A percentile compares a stretch with the other conserved stretches of the same genome.
phyloP scores from a whole-genome alignment of 2,113 vertebrate genomes.

The Tricholaema leucomelas region DNA sequence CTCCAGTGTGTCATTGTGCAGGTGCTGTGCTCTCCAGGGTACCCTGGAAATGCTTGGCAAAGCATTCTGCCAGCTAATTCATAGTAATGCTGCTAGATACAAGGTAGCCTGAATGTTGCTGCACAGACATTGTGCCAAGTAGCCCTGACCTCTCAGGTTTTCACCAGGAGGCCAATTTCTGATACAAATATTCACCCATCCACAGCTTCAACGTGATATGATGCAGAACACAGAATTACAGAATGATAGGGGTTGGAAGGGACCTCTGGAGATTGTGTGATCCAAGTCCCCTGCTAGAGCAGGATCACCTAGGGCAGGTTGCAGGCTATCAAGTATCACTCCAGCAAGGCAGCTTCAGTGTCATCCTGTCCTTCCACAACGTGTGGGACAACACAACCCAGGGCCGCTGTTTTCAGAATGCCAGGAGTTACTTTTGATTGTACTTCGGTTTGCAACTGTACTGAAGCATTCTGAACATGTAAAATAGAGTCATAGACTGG shows the following conservation, averaged over 20 bases:
- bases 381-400: too few species aligned
- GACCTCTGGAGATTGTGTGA: too few species aligned
- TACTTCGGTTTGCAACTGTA: too few species aligned
- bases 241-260: too few species aligned
- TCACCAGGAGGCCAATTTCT: neutral
- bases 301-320: too few species aligned
- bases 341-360: neutral
- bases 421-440: too few species aligned
- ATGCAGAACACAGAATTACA: rapidly evolving
- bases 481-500: too few species aligned
- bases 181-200: neutral
- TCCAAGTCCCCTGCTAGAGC: too few species aligned
- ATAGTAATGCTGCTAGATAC: neutral
- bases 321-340: too few species aligned
- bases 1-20: rapidly evolving
- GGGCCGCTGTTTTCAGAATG: neutral
- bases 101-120: neutral
- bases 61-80: neutral
- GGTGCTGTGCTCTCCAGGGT: too few species aligned
- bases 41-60: neutral
- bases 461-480: too few species aligned
- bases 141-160: neutral
- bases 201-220: rapidly evolving
- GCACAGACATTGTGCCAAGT: neutral
- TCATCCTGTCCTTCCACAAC: neutral